These are phyloP conservation scores for Phacellophora camtschatica DNA, from an alignment of 30 jellyfish, hydroid and myxozoan species.

Conservation along the genomic window DNA sequence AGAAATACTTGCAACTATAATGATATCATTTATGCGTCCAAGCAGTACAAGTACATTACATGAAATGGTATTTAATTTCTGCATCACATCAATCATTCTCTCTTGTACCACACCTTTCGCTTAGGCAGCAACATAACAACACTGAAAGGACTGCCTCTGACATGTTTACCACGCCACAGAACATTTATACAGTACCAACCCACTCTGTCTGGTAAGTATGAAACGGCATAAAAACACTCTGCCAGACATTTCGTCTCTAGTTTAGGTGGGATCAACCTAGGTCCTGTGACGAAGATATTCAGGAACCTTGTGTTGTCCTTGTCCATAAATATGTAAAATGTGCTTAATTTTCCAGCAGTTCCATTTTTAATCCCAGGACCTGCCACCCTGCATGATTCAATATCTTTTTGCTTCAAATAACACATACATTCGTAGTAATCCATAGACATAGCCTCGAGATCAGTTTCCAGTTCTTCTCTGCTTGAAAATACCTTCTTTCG, in stretches of 20 bases:
- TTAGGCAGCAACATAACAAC: slow-evolving; percentile 66
- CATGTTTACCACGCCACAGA: slow-evolving; percentile 68
- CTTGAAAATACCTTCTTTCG: slow-evolving; percentile 42
- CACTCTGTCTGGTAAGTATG: slow-evolving; percentile 78
- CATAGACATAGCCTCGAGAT: slow-evolving; percentile 27
- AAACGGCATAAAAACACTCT: slow-evolving; percentile 55
- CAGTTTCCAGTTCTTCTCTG: slow-evolving; percentile 37
- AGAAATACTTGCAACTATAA: too few species aligned
- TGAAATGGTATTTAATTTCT: too few species aligned
- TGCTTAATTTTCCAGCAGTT: slow-evolving; percentile 35
- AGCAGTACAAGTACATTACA: too few species aligned
- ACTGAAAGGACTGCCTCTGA: slow-evolving; percentile 77
- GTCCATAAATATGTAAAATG: slow-evolving; percentile 53
- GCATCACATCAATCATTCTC: too few species aligned
- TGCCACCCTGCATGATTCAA: slow-evolving; percentile 53
- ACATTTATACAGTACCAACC: slow-evolving; percentile 66
- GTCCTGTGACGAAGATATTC: slow-evolving; percentile 45
- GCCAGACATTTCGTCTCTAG: slow-evolving; percentile 11
- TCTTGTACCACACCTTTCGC: slow-evolving; percentile 61
- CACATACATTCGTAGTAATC: slow-evolving; percentile 32
- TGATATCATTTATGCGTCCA: too few species aligned
- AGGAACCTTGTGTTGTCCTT: slow-evolving; percentile 30
- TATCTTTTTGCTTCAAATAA: slow-evolving; percentile 40
- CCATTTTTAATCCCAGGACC: slow-evolving; percentile 64
- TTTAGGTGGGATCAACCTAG: slow-evolving; percentile 59